A percentile compares a stretch with the other conserved stretches of the same genome.
phyloP scores from a whole-genome alignment of 2,797 vertebrate genomes.

The Numenius phaeopus region DNA sequence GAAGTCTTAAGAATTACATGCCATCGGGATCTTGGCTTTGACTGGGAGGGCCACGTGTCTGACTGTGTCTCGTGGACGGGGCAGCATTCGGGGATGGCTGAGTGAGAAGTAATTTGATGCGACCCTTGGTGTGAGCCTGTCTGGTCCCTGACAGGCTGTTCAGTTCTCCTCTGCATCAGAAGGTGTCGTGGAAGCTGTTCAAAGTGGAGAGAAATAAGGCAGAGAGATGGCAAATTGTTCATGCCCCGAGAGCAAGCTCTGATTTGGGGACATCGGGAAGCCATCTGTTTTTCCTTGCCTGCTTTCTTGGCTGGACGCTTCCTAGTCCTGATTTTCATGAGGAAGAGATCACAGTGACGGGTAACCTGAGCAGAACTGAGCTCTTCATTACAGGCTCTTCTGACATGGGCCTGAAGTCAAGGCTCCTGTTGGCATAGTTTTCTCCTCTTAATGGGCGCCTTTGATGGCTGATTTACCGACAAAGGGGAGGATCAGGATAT shows the following conservation, averaged over 20 bases:
- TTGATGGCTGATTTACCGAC: background rate
- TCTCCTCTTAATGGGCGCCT: background rate
- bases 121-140: background rate
- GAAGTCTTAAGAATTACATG: background rate
- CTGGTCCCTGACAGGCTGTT: background rate
- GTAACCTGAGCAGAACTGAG: background rate
- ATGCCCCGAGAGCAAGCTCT: background rate
- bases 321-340: background rate
- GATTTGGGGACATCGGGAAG: background rate
- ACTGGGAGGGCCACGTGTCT: background rate
- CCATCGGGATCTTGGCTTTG: background rate
- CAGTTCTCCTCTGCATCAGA: background rate
- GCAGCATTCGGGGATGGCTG: background rate
- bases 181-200: background rate
- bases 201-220: background rate
- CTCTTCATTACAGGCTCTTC: background rate
- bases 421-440: background rate
- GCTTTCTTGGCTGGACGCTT: conserved; percentile 26
- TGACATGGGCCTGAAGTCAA: background rate
- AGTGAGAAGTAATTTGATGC: background rate
- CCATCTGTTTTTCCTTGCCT: conserved; percentile 31
- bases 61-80: background rate
- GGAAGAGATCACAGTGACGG: background rate
- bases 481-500: background rate
- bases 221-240: background rate